phyloP scores from a whole-genome alignment of 2,113 vertebrate species.

The Hippocampus zosterae region DNA sequence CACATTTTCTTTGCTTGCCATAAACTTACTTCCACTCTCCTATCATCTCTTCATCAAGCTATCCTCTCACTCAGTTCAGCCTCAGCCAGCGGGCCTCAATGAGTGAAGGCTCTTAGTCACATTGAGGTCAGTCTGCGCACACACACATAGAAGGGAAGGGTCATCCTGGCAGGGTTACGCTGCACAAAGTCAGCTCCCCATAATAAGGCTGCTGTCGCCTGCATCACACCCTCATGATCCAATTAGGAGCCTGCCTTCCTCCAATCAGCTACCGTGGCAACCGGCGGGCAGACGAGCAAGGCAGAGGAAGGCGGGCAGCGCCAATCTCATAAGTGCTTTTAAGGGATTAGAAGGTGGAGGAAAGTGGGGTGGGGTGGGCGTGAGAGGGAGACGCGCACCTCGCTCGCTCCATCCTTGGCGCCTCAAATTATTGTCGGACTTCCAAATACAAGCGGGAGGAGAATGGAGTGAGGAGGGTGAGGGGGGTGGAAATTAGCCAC shows the following conservation, averaged over 20 bases:
- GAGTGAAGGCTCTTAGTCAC: conserved; percentile 97
- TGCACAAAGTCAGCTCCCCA: conserved; percentile 90
- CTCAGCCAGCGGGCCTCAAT: conserved; percentile 76
- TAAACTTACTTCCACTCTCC: conserved; percentile 30
- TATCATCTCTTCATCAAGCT: conserved; percentile 50
- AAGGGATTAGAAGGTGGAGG: conserved; percentile 94
- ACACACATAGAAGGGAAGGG: conserved; percentile 42
- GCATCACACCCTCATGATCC: conserved; percentile 99
- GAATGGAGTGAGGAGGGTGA: background rate
- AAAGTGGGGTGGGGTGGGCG: conserved; percentile 77
- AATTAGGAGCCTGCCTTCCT: conserved; percentile 88
- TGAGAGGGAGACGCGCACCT: conserved; percentile 72
- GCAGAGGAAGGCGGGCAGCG: conserved; percentile 70
- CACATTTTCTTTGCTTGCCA: conserved; percentile 20
- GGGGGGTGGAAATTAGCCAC: background rate
- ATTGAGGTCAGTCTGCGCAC: conserved; percentile 82
- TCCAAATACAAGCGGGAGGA: conserved; percentile 25
- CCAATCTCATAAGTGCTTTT: conserved; percentile 99
- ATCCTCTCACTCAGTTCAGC: conserved; percentile 47
- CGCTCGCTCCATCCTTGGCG: conserved; percentile 35
- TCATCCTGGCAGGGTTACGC: conserved; percentile 73
- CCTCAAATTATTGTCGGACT: conserved; percentile 22
- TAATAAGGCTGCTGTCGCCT: conserved; percentile 87
- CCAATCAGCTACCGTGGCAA: conserved; percentile 87
- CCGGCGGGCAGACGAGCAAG: conserved; percentile 86